Evolutionary conservation across 2,888 invertebrate species (phyloP), one percentile per base, ranked within the genome.

Genomic region (Ecdyonurus torrentis): DNA sequence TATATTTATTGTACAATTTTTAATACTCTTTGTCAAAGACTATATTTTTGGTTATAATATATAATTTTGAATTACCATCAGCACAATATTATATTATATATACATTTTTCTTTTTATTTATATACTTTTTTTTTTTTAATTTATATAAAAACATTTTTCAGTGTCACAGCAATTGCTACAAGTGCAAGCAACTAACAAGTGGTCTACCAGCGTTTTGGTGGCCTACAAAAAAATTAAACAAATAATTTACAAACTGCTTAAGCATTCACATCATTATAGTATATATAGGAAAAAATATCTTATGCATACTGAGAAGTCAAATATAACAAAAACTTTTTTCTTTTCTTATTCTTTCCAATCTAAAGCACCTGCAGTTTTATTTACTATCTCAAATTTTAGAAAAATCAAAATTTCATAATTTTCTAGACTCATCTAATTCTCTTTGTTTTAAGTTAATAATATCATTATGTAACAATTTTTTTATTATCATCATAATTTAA

Each of bases 161-260:
- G 19, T 55, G n/a, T 55, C 55, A 55, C 55, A 55, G 55, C 55
- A 22, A 55, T 55, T 5, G 55, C 55, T 55, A 55, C n/a, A 55
- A 7, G 37, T 37, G 37, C 37, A 37, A 37, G 37, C 37, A 10
- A 10, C 37, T 37, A 37, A 37, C 37, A 37, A 37, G 37, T 37
- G 37, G 37, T 37, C 37, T 37, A 37, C 37, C 37, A 37, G 37
- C 37, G 15, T 10, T n/a, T n/a, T 37, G 37, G 37, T 37, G 37
- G 37, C 37, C 37, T 37, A 37, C 37, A 37, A 37, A 37, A 37
- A 37, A 10, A 15, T 15, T 10, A 15, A 37, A 37, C 37, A 37
- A 15, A 37, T 37, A 37, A 5, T 10, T 5, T 37, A 37, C 37
- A 37, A 37, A 10, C 15, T 37, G 5, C 37, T 37, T n/a, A n/a